Base-by-base conservation (phyloP, 2,797 vertebrate genomes). In the Lagodon rhomboides region DNA sequence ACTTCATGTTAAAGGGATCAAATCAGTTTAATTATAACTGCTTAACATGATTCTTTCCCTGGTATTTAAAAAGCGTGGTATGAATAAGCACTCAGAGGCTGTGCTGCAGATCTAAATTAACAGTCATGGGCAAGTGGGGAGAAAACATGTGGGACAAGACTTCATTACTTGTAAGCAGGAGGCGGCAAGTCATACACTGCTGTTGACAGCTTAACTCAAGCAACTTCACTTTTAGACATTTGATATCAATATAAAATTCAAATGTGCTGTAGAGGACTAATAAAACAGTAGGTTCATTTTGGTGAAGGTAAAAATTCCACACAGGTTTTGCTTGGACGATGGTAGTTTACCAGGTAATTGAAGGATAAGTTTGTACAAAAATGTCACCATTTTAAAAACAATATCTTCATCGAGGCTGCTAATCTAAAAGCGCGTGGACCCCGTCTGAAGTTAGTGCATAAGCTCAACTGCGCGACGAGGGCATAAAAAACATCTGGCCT, bases 141-240 rank as follows among this genome's bases (percentile, higher is more conserved):
- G 16, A 22, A 63, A 30, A 43, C 5, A 68, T 44, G 23, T 27
- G 13, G n/a, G 30, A n/a, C n/a, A 44, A 61, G 25, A 43, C 12
- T 61, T 68, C 25, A 68, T 25, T n/a, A 38, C 49, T 9, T 47
- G 8, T 38, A 38, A 46, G 25, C 16, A 34, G 53, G 2, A 23
- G 23, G 7, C 15, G 60, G 64, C 8, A 25, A 30, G 15, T 30
- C 38, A 25, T 46, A 23, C 5, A 2, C 46, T 43, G 44, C 17
- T 58, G 53, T 59, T 43, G 16, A 67, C 41, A 22, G 43, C 22
- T 58, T 50, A 64, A 63, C 43, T 43, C 10, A 27, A 18, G 27
- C 43, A 17, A 56, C n/a, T 17, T 46, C 12, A 63, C 50, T 18
- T 77, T 76, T 20, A 66, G 54, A 58, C 27, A 41, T 38, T 54